phyloP scores from a whole-genome alignment of 2,113 vertebrate genomes.

The Sinocyclocheilus maitianheensis region DNA sequence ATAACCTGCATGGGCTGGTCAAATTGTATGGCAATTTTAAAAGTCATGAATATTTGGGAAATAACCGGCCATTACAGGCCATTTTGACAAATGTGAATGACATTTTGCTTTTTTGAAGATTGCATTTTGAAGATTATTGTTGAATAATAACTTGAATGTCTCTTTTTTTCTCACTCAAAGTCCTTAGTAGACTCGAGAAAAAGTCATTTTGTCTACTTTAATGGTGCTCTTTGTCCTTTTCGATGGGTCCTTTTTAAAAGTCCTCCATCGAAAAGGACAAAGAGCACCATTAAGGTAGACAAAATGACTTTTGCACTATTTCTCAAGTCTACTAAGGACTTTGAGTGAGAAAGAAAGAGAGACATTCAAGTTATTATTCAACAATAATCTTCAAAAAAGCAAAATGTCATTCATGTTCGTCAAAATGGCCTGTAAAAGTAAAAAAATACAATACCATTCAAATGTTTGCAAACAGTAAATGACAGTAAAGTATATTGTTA shows the following conservation, averaged over 20 bases:
- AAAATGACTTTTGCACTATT: not conserved
- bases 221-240: not conserved
- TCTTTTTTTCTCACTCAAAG: not conserved
- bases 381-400: too few relatives aligned
- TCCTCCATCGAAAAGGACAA: not conserved
- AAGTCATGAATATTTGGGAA: not conserved
- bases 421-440: too few relatives aligned
- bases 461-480: too few relatives aligned
- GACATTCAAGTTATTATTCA: too few relatives aligned
- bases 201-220: not conserved
- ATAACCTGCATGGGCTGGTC: not conserved
- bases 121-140: not conserved
- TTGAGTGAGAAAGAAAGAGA: not conserved
- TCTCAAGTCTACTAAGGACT: not conserved
- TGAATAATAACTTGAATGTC: too few relatives aligned
- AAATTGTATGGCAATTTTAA: not conserved
- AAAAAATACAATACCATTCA: too few relatives aligned
- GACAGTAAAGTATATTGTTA: too few relatives aligned
- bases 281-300: not conserved
- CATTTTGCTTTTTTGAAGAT: not conserved
- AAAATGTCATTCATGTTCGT: not conserved
- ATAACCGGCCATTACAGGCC: not conserved
- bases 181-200: not conserved
- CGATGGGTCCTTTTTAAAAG: too few relatives aligned
- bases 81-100: not conserved